phyloP scores from a whole-genome alignment of 2,797 vertebrate genomes.

The Tolypeutes matacus region DNA sequence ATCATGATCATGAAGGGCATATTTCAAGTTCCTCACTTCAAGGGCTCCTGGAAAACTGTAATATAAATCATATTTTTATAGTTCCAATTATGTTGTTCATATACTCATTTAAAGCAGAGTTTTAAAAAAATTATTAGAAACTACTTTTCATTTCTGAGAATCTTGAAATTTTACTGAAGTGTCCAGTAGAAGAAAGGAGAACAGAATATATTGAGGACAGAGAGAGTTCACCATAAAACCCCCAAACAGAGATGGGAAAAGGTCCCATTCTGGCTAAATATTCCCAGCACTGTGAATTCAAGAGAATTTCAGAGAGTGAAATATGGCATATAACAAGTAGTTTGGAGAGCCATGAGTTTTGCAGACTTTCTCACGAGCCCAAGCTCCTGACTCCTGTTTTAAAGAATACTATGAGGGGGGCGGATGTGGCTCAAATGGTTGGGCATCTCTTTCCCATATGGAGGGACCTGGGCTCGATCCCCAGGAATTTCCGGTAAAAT shows the following conservation, averaged over 20 bases:
- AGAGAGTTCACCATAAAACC: slow-evolving; percentile 47
- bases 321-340: background rate
- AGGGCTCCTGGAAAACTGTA: background rate
- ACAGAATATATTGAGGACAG: background rate
- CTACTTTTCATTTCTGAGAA: slow-evolving; percentile 26
- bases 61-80: slow-evolving; percentile 2
- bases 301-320: slow-evolving; percentile 38
- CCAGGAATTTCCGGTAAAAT: too few relatives aligned
- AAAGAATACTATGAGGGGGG: slow-evolving; percentile 41
- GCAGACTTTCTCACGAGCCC: background rate
- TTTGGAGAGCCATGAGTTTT: slow-evolving; percentile 11
- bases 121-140: background rate
- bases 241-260: background rate
- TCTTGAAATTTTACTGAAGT: slow-evolving; percentile 50
- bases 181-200: slow-evolving; percentile 8
- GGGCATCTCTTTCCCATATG: too few relatives aligned
- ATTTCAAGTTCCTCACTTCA: slow-evolving; percentile 17
- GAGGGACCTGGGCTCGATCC: too few relatives aligned
- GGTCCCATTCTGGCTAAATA: background rate
- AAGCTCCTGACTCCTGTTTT: slow-evolving; percentile 1
- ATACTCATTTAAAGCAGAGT: background rate
- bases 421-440: too few relatives aligned
- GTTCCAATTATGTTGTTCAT: slow-evolving; percentile 7
- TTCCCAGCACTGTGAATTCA: slow-evolving; percentile 8
- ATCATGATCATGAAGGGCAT: background rate